Base-by-base conservation (phyloP, 35 echinoderm and acorn worm species). In the Stichopus chloronotus region DNA sequence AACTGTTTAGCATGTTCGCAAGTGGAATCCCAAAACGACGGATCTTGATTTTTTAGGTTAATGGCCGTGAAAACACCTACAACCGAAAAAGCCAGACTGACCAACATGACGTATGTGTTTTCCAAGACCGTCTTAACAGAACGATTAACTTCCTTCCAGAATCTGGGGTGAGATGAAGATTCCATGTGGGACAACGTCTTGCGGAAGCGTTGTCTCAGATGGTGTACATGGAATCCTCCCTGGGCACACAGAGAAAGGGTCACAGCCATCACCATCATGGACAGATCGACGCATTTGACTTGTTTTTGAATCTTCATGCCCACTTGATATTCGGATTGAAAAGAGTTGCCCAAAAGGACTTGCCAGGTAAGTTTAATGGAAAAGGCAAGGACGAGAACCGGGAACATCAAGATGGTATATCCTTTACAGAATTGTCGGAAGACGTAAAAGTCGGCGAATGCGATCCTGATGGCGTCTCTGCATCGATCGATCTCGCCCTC, bases 51-150 rank as follows among this genome's bases (percentile, higher is more conserved):
- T 24, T 69, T 25, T 10, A 89, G 61, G 16, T 71, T 21, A 54
- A 89, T 23, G 4, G 59, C 59, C 23, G 71, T 89, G 21, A 89
- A 89, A 7, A 89, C 43, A 4, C 61, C 61, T 4, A 89, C 9
- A 6, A 89, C 87, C 65, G 87, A 89, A 61, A 89, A 63, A 16
- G 71, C 23, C 52, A 89, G 7, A 4, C 60, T 60, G 19, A 89
- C 9, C 0, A 63, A 8, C 4, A 89, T 17, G 5, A 22, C 22
- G 9, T 89, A 12, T 12, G 87, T 52, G 57, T 71, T n/a, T 6
- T 43, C 52, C 19, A 25, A 54, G 30, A 89, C 57, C 21, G 21
- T 25, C 52, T 58, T 12, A 6, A 54, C 9, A 20, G 58, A 16
- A 43, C 60, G 59, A 65, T 8, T 52, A 6, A 89, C 17, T 72